Conservation (phyloP, 2,888 invertebrate species). For the Vesta saturnalis region DNA sequence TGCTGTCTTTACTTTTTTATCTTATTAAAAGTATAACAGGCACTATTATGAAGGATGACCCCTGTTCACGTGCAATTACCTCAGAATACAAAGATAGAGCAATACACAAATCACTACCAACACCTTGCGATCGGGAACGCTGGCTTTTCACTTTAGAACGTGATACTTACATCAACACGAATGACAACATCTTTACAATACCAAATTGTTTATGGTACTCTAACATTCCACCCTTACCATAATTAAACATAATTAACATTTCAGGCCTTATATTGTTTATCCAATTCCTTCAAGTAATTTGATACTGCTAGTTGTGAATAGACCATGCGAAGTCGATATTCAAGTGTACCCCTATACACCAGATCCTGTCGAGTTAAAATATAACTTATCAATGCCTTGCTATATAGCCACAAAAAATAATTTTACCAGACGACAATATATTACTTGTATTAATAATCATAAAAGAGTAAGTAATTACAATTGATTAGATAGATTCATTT, state of each 20-base stretch:
- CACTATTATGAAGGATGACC: conserved; percentile 46
- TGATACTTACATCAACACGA: conserved; percentile 12
- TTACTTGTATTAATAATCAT: conserved; percentile 54
- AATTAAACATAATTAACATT: conserved; percentile 31
- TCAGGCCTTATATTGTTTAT: conserved; percentile 76
- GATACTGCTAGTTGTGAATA: conserved; percentile 79
- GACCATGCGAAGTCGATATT: conserved; percentile 63
- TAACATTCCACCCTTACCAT: not conserved
- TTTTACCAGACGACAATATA: conserved; percentile 56
- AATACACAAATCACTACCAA: conserved; percentile 81
- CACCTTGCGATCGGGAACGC: conserved; percentile 83
- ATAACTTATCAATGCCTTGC: conserved; percentile 53
- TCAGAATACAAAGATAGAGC: conserved; percentile 71
- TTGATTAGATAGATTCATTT: not conserved
- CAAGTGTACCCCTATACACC: conserved; percentile 50
- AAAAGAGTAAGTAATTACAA: conserved; percentile 40
- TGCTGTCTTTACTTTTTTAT: conserved; percentile 44
- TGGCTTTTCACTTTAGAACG: conserved; percentile 55
- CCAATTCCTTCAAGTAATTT: conserved; percentile 82
- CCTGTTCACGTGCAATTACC: conserved; percentile 52
- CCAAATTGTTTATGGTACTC: conserved; percentile 37
- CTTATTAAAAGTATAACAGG: conserved; percentile 42
- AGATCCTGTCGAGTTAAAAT: conserved; percentile 56
- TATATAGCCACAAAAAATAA: conserved; percentile 59
- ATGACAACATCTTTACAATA: conserved; percentile 23